Evolutionary conservation across 2,113 vertebrate genomes (phyloP).

Genomic region (Sebastes schlegelii): DNA sequence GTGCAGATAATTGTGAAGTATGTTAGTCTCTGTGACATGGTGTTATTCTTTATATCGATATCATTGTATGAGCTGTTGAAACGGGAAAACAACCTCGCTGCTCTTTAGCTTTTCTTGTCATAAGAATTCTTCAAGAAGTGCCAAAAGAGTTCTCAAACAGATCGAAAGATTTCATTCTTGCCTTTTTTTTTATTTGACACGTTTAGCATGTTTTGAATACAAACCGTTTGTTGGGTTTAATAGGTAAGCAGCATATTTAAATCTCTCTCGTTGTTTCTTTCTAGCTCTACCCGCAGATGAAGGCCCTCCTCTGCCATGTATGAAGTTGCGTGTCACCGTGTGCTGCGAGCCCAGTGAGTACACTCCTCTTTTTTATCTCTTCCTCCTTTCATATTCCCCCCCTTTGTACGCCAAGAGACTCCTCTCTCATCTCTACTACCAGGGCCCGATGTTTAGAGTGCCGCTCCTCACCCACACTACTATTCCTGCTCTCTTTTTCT

Average conservation of each 20-base stretch:
- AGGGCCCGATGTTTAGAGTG: constrained; percentile 28
- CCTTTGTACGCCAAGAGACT: constrained; percentile 59
- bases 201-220: constrained; percentile 3
- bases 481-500: neutral
- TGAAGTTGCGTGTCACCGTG: constrained; percentile 85
- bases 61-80: constrained; percentile 20
- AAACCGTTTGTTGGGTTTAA: constrained; percentile 28
- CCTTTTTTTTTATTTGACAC: constrained; percentile 15
- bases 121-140: constrained; percentile 4
- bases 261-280: constrained; percentile 34
- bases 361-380: constrained; percentile 65
- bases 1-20: constrained; percentile 10
- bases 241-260: constrained; percentile 43
- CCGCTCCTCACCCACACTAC: constrained; percentile 21
- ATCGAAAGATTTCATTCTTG: constrained; percentile 26
- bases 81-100: neutral
- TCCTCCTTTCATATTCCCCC: constrained; percentile 58
- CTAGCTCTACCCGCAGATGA: constrained; percentile 83
- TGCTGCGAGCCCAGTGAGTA: constrained; percentile 84
- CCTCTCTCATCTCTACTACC: constrained; percentile 57
- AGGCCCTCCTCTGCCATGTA: constrained; percentile 83
- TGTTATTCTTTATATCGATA: constrained; percentile 8
- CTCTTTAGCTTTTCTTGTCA: constrained; percentile 3
- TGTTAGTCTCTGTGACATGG: neutral
- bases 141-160: constrained; percentile 10